These are phyloP conservation scores for Pangasius djambal DNA, from an alignment of 2,797 vertebrate species.

Conservation along the genomic window DNA sequence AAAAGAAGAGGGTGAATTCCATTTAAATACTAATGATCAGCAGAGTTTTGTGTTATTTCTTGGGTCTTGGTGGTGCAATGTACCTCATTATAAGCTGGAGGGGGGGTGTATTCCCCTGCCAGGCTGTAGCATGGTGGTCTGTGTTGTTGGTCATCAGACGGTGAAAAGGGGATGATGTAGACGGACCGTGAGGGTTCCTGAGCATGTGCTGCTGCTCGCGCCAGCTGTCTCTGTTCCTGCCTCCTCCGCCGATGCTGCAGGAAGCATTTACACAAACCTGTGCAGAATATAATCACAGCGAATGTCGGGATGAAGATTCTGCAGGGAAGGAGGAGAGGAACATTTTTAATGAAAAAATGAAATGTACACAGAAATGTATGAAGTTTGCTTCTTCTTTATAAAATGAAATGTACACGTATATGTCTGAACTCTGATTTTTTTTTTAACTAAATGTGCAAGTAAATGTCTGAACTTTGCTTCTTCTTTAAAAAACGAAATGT, in stretches of 20 bases:
- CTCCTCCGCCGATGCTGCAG: not conserved
- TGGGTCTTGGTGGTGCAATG: not conserved
- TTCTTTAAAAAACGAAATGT: too few species aligned
- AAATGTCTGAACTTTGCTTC: too few species aligned
- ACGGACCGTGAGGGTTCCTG: constrained; percentile 2
- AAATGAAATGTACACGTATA: too few species aligned
- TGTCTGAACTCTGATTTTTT: too few species aligned
- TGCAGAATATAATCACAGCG: constrained; percentile 41
- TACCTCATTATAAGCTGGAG: constrained; percentile 58
- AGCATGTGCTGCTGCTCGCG: not conserved
- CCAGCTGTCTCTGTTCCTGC: not conserved
- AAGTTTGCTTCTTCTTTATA: not conserved
- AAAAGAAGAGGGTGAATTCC: not conserved
- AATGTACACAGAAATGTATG: not conserved
- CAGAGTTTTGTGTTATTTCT: not conserved
- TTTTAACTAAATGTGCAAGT: too few species aligned
- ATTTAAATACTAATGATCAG: not conserved
- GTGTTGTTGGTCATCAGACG: constrained; percentile 7
- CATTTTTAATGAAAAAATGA: not conserved
- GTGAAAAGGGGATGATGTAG: constrained; percentile 49
- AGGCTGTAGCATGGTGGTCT: constrained; percentile 37
- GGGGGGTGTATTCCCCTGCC: not conserved
- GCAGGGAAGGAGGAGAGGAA: not conserved
- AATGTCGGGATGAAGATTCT: constrained; percentile 50
- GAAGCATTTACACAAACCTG: constrained; percentile 40